Base-by-base conservation (phyloP, 1,140 invertebrate species). In the Drosophila watanabei region DNA sequence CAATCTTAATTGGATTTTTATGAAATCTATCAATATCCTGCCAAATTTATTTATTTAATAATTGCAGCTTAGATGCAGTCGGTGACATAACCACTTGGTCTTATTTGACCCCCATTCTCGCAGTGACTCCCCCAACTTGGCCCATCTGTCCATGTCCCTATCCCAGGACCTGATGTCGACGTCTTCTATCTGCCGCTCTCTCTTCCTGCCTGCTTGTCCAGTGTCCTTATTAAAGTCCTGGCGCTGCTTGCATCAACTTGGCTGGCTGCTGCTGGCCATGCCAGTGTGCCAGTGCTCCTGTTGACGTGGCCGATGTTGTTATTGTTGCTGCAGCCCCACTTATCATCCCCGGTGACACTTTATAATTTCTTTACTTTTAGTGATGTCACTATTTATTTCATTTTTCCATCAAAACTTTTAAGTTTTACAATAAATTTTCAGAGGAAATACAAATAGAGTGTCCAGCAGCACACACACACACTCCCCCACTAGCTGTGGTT, bases 291-390 rank as follows among this genome's bases (percentile, higher is more conserved):
- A 61, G 69, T 61, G 70, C 70, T 73, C 56, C 57, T 66, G 62
- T 68, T 72, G 80, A 65, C 79, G 76, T 63, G 79, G 66, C 69
- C 79, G 76, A 51, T 79, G 63, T 41, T 82, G 72, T 28, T 87
- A 58, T 41, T 89, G 76, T 57, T 90, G 79, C 68, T 87, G 83
- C 75, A 86, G 91, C 85, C 71, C 91, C 91, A 92, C 91, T 92
- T 92, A 89, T 92, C 91, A 92, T 89, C 91, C 91, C 85, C 73
- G 85, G 84, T 92, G 91, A 92, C 91, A 92, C 91, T 92, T 92
- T 92, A 92, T 92, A 92, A 92, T 92, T 92, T 92, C 91, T 92
- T 92, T 85, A 91, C 88, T 91, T 92, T 92, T 92, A 91, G 91
- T 90, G 91, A 86, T 92, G 91, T 92, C 91, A 92, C 84, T 92